Percentiles rank a stretch among this genome's conserved stretches.
phyloP scores from a whole-genome alignment of 2,797 vertebrate genomes.

The Microctenopoma stevenorrisi region DNA sequence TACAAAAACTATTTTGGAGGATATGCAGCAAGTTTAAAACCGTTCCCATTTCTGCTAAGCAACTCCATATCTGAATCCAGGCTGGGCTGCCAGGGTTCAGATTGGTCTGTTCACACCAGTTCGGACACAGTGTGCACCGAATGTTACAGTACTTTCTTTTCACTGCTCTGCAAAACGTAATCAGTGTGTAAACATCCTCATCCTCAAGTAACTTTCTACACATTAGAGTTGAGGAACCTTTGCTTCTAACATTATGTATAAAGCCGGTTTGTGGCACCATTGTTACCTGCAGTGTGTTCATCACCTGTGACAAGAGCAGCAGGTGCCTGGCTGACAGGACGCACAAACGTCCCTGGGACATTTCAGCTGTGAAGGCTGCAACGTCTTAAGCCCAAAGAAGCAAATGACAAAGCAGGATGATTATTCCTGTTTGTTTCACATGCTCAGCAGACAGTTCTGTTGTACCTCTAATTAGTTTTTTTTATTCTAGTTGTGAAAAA shows the following conservation, averaged over 20 bases:
- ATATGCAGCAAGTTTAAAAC: constrained; percentile 7
- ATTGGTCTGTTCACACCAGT: constrained; percentile 25
- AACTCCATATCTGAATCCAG: constrained; percentile 7
- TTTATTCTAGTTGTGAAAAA: constrained; percentile 48
- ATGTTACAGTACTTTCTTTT: constrained; percentile 7
- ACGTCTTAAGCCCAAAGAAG: constrained; percentile 42
- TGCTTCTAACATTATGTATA: constrained; percentile 45
- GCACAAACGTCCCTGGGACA: constrained; percentile 58
- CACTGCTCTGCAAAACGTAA: constrained; percentile 5
- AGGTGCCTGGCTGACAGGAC: constrained; percentile 61
- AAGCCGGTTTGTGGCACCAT: constrained; percentile 49
- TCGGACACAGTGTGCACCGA: constrained; percentile 2
- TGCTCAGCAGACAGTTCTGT: constrained; percentile 47
- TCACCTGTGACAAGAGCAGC: constrained; percentile 67
- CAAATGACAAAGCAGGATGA: constrained; percentile 53
- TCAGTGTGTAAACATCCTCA: not conserved
- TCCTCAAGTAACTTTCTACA: constrained; percentile 17
- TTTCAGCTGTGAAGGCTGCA: constrained; percentile 50
- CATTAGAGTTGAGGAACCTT: constrained; percentile 44
- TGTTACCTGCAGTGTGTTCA: constrained; percentile 63
- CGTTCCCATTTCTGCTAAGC: constrained; percentile 4
- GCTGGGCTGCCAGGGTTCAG: constrained; percentile 6
- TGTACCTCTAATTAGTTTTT: constrained; percentile 60
- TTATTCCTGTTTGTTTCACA: constrained; percentile 51
- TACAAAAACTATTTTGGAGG: not conserved